Evolutionary conservation across 1,140 invertebrate genomes (phyloP), one percentile per base, ranked within the genome.

Genomic region (Trissolcus basalis): DNA sequence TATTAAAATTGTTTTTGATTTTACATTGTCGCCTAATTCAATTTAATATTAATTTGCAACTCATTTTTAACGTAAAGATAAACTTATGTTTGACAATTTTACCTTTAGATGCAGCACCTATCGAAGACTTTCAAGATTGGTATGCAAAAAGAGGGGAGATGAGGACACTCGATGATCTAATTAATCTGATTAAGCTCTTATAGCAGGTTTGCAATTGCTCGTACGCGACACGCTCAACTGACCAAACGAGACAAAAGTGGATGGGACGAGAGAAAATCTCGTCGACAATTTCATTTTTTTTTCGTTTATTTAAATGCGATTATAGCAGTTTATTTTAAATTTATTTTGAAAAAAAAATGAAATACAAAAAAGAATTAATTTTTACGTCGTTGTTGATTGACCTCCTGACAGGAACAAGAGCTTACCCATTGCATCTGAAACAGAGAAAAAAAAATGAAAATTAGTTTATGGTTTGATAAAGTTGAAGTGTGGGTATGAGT

Each of bases 351-450:
- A 27, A 27, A 27, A 27, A 3, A 27, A 27, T 6, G 6, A 27
- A 27, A 27, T 27, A 27, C 1, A 27, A 27, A 27, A 27, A 3
- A 27, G 6, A 3, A 27, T 27, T 27, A 27, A n/a, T n/a, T n/a
- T n/a, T 35, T 35, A 6, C 33, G 33, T 10, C 5, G 10, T 10
- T 35, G 33, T 35, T 35, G 33, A 35, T 35, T n/a, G n/a, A n/a
- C n/a, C n/a, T n/a, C n/a, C n/a, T n/a, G n/a, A n/a, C n/a, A 10
- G 12, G 32, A 54, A 44, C 13, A n/a, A 27, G 45, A 32, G 86
- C 87, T 88, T 86, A 88, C 86, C 87, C 86, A 87, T 88, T 79
- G 86, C 87, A 80, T 88, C 86, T 88, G 86, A 83, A 88, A 88
- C 87, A 88, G 67, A 86, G 83, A 79, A 76, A 75, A 78, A 72